Evolutionary conservation across 2,888 invertebrate genomes (phyloP).

Genomic region (Ennomos erosarius): DNA sequence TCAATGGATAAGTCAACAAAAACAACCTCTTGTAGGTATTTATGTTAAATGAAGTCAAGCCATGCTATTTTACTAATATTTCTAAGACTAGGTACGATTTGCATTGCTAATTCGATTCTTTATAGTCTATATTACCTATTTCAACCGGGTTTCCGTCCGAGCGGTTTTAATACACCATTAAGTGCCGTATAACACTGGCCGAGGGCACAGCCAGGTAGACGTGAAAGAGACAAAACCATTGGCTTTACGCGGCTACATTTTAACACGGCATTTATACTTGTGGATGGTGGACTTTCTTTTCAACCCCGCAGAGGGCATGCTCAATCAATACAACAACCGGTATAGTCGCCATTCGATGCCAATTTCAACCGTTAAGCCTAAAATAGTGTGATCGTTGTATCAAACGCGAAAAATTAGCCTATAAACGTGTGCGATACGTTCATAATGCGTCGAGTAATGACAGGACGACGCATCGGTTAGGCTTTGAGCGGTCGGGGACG

Average conservation of each 20-base stretch:
- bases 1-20: constrained; percentile 3
- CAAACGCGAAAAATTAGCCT: constrained; percentile 80
- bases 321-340: constrained; percentile 76
- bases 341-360: constrained; percentile 43
- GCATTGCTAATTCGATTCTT: constrained; percentile 38
- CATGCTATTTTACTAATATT: constrained; percentile 33
- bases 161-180: constrained; percentile 39
- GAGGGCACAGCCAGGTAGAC: constrained; percentile 51
- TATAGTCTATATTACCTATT: constrained; percentile 25
- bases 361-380: constrained; percentile 37
- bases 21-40: constrained; percentile 25
- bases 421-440: constrained; percentile 80
- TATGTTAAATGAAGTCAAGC: constrained; percentile 16
- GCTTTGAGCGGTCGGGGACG: constrained; percentile 77
- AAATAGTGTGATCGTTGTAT: constrained; percentile 67
- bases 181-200: constrained; percentile 30
- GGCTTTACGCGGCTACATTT: constrained; percentile 60
- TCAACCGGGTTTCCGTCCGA: constrained; percentile 35
- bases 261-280: constrained; percentile 64
- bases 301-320: constrained; percentile 49
- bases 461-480: constrained; percentile 71
- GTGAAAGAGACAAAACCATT: constrained; percentile 71
- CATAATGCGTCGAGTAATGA: constrained; percentile 65
- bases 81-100: constrained; percentile 29
- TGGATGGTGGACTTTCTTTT: constrained; percentile 57